Base-by-base conservation (phyloP, 2,113 vertebrate species). In the Conger conger region DNA sequence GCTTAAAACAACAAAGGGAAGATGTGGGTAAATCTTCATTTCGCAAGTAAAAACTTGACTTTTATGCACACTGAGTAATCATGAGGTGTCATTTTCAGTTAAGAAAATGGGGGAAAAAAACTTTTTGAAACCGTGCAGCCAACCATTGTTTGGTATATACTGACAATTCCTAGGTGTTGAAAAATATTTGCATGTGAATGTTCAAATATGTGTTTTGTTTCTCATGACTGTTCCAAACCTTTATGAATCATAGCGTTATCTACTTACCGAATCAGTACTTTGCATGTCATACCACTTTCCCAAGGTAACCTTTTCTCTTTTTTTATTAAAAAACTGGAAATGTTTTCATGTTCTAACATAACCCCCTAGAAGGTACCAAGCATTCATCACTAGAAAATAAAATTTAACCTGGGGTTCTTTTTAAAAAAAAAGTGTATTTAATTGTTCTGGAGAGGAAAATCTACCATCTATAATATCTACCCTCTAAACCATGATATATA, bases 21-120 rank as follows among this genome's bases (percentile, higher is more conserved):
- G 23, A 5, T 23, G 30, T n/a, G 68, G 27, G 81, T 79, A 40
- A 87, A 86, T 86, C 27, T 45, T 37, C 80, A 73, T 68, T 30
- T 53, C 27, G 15, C 9, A 15, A 76, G 9, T 45, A 80, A 35
- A 42, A 80, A 27, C 38, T 37, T 84, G 83, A 88, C 79, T 30
- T 86, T 11, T n/a, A 35, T 79, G 33, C 37, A 11, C 36, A 40
- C 20, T 79, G 78, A 79, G 16, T 79, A 40, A 40, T 16, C 38
- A 42, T 40, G 27, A 79, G 37, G 38, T 33, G 68, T 73, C 68
- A 9, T 73, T 73, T 30, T 73, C 33, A 6, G 68, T 73, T 30
- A 9, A 33, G 27, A 73, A 73, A 73, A 33, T 30, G 27, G 27
- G n/a, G n/a, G 9, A 79, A 79, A 42, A n/a, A 33, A 33, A 7